phyloP scores from a whole-genome alignment of 2,888 invertebrate genomes.

The Patella ulyssiponensis region DNA sequence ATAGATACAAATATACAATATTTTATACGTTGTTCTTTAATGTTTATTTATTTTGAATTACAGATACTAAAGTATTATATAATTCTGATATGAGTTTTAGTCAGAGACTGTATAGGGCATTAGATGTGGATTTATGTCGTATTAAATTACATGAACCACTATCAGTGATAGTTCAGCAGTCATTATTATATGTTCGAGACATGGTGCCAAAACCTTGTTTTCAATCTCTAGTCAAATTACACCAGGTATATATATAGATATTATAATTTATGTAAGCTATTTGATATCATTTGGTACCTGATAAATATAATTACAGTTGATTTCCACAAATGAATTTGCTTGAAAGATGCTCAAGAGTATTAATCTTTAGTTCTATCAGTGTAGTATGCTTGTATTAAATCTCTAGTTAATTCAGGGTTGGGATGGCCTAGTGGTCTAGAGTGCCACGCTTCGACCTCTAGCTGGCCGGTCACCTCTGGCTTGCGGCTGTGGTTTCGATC shows the following conservation, averaged over 20 bases:
- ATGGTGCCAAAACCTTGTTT: slow-evolving; percentile 71
- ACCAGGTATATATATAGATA: slow-evolving; percentile 56
- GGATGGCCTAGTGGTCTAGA: too few relatives aligned
- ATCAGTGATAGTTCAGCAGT: slow-evolving; percentile 65
- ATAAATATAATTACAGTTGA: too few relatives aligned
- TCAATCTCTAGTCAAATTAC: slow-evolving; percentile 65
- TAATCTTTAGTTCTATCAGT: too few relatives aligned
- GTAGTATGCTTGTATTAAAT: too few relatives aligned
- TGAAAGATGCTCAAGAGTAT: neutral
- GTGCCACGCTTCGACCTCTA: too few relatives aligned
- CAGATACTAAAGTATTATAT: slow-evolving; percentile 68
- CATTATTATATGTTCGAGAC: slow-evolving; percentile 69
- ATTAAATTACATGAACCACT: slow-evolving; percentile 70
- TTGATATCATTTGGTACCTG: neutral
- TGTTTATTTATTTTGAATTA: slow-evolving; percentile 15
- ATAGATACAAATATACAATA: too few relatives aligned
- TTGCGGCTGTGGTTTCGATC: too few relatives aligned
- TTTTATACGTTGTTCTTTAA: neutral
- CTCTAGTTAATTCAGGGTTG: too few relatives aligned
- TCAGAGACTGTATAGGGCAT: slow-evolving; percentile 66
- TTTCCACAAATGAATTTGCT: neutral
- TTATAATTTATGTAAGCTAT: neutral
- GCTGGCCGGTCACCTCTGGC: too few relatives aligned
- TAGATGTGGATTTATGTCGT: slow-evolving; percentile 69
- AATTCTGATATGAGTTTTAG: slow-evolving; percentile 68